These are phyloP conservation scores for Corvus moneduloides DNA, from an alignment of 2,113 vertebrate genomes.

Conservation along the genomic window DNA sequence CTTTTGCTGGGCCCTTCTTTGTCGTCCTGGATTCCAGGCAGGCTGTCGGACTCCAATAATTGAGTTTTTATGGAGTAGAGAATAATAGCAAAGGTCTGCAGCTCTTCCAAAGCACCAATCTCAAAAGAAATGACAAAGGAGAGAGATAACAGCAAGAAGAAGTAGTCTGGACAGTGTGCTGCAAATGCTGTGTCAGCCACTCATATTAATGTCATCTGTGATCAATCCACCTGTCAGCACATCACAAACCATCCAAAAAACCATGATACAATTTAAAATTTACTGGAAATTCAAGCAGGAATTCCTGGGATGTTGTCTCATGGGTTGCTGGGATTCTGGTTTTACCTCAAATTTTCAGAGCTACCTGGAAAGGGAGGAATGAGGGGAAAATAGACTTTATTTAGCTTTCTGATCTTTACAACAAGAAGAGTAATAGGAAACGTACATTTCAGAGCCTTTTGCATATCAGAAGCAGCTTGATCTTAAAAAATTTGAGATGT, in stretches of 20 bases:
- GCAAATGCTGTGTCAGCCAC: not conserved
- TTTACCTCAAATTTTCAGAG: not conserved
- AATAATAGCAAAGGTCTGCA: not conserved
- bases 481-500: not conserved
- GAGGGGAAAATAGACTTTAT: not conserved
- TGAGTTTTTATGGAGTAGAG: not conserved
- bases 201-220: not conserved
- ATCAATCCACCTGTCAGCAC: not conserved
- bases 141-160: not conserved
- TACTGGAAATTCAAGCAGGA: not conserved
- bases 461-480: not conserved
- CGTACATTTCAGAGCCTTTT: not conserved
- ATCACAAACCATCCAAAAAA: not conserved
- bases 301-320: rapidly evolving
- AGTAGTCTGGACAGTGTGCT: not conserved
- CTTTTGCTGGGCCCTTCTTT: not conserved
- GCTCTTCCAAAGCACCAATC: not conserved
- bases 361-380: not conserved
- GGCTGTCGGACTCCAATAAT: not conserved
- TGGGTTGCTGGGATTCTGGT: not conserved
- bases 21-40: not conserved
- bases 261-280: rapidly evolving
- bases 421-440: not conserved
- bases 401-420: not conserved
- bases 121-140: not conserved